Percentiles rank a stretch among this genome's conserved stretches.
Evolutionary conservation across 1,140 invertebrate species (phyloP).

Genomic region (Prorops nasuta): DNA sequence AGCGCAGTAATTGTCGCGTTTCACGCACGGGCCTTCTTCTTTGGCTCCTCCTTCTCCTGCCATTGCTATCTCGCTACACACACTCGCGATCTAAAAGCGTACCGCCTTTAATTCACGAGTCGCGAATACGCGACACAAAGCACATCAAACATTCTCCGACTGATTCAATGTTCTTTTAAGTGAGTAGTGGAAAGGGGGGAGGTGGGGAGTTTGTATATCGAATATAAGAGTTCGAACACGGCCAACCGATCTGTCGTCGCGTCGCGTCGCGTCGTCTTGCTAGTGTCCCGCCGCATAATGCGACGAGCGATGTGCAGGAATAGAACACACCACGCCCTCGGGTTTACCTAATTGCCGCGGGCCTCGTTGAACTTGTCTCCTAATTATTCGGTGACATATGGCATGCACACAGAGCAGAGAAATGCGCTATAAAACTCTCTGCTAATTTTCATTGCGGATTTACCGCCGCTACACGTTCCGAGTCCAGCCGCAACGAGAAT

Average conservation of each 20-base stretch:
- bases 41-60: background rate
- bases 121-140: background rate
- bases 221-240: too few relatives aligned
- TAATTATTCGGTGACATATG: constrained; percentile 52
- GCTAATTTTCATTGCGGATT: constrained; percentile 38
- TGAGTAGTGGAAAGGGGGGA: too few relatives aligned
- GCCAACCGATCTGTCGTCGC: too few relatives aligned
- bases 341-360: constrained; percentile 51
- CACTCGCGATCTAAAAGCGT: constrained; percentile 34
- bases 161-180: background rate
- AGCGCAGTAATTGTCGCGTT: constrained; percentile 47
- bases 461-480: constrained; percentile 1
- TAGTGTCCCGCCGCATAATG: background rate
- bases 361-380: constrained; percentile 46
- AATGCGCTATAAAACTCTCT: constrained; percentile 34
- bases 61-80: background rate
- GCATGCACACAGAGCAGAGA: constrained; percentile 21
- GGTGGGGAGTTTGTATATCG: too few relatives aligned
- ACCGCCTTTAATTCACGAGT: constrained; percentile 31
- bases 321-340: constrained; percentile 49
- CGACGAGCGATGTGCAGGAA: constrained; percentile 27
- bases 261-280: too few relatives aligned
- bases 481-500: background rate
- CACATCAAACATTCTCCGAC: constrained; percentile 1
- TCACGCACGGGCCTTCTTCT: constrained; percentile 33